phyloP scores from a whole-genome alignment of 2,113 vertebrate genomes.

The Chloropsis cyanopogon region DNA sequence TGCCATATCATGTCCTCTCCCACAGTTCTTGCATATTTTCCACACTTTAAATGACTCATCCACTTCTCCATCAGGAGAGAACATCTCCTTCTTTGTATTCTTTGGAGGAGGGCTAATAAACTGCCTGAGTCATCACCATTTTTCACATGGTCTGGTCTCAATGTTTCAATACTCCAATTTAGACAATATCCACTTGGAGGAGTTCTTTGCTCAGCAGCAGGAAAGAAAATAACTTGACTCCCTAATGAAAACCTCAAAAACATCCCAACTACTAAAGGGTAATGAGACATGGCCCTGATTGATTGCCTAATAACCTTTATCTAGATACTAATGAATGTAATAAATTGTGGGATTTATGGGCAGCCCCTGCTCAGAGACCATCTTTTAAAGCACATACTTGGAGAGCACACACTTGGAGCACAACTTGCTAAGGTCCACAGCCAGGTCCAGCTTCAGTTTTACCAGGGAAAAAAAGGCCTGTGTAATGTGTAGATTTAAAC shows the following conservation, averaged over 20 bases:
- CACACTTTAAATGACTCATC: not conserved
- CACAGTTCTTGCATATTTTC: not conserved
- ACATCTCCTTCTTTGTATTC: not conserved
- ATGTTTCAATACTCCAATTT: slow-evolving; percentile 5
- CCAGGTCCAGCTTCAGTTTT: slow-evolving; percentile 14
- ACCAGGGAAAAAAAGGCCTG: not conserved
- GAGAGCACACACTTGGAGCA: not conserved
- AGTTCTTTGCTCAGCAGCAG: slow-evolving; percentile 31
- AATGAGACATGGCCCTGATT: slow-evolving; percentile 44
- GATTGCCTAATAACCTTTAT: slow-evolving; percentile 60
- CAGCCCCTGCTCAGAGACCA: not conserved
- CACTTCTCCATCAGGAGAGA: not conserved
- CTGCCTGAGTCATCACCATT: slow-evolving; percentile 6
- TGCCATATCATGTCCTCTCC: not conserved
- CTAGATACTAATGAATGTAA: slow-evolving; percentile 46
- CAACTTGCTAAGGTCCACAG: too few relatives aligned
- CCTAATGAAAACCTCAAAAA: slow-evolving; percentile 16
- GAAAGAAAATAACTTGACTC: slow-evolving; percentile 41
- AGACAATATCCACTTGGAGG: slow-evolving; percentile 25
- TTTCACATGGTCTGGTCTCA: not conserved
- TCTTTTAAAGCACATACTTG: slow-evolving; percentile 12
- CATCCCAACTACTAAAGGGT: slow-evolving; percentile 45
- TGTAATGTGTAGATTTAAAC: not conserved
- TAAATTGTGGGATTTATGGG: slow-evolving; percentile 46
- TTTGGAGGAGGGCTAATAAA: not conserved